Evolutionary conservation across 30 jellyfish, hydroid and myxozoan species (phyloP).

Genomic region (Aurelia coerulea): DNA sequence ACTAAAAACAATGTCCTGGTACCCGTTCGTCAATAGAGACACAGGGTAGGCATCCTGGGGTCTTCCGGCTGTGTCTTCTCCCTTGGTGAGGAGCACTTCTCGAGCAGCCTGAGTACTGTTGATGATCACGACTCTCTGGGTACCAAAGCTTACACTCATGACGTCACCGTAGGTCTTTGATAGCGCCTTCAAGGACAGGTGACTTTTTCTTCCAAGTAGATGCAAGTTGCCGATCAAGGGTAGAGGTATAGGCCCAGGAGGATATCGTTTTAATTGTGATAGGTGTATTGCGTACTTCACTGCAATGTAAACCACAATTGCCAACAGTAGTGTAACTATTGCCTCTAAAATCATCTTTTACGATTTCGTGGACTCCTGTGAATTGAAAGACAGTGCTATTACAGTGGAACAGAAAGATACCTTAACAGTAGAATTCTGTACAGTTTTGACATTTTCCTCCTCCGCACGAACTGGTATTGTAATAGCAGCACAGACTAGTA

Average conservation of each 20-base stretch:
- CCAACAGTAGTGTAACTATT: too few species aligned
- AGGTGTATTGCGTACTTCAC: constrained; percentile 43
- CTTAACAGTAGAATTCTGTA: too few species aligned
- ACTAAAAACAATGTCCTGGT: constrained; percentile 24
- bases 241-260: constrained; percentile 94
- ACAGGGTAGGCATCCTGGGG: too few species aligned
- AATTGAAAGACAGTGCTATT: too few species aligned
- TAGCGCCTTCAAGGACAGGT: neutral
- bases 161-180: constrained; percentile 44
- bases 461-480: too few species aligned
- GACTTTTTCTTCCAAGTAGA: constrained; percentile 10
- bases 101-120: constrained; percentile 31
- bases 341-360: too few species aligned
- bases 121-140: constrained; percentile 46
- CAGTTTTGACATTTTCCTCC: too few species aligned
- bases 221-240: constrained; percentile 91
- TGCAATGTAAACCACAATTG: too few species aligned
- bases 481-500: too few species aligned
- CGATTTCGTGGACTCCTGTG: too few species aligned
- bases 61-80: constrained; percentile 25
- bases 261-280: constrained; percentile 46
- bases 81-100: constrained; percentile 48
- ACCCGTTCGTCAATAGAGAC: neutral
- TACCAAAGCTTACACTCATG: constrained; percentile 50
- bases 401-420: too few species aligned